A percentile compares a stretch with the other conserved stretches of the same genome.
phyloP scores from a whole-genome alignment of 2,888 invertebrate species.

The Drosophila nr. fundita region DNA sequence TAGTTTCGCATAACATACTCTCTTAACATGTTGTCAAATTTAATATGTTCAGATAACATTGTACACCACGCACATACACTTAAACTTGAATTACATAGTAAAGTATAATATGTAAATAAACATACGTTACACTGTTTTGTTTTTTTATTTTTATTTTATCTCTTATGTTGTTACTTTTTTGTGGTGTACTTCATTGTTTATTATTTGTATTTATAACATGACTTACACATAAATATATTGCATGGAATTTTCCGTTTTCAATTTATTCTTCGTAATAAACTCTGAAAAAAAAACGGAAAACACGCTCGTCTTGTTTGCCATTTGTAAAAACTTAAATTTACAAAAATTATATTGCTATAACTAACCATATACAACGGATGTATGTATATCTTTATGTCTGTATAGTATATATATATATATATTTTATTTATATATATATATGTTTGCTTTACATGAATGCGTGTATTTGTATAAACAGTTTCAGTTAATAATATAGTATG shows the following conservation, averaged over 20 bases:
- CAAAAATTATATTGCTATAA: constrained; percentile 75
- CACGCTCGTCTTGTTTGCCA: constrained; percentile 35
- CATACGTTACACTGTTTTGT: constrained; percentile 58
- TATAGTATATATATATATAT: constrained; percentile 36
- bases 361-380: constrained; percentile 67
- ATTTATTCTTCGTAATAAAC: constrained; percentile 53
- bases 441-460: constrained; percentile 48
- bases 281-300: constrained; percentile 61
- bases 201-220: constrained; percentile 42
- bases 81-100: constrained; percentile 42
- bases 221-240: constrained; percentile 51
- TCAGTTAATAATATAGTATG: constrained; percentile 64
- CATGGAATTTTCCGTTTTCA: constrained; percentile 43
- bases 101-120: constrained; percentile 57
- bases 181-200: constrained; percentile 51
- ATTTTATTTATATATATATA: constrained; percentile 49
- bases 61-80: constrained; percentile 64
- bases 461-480: constrained; percentile 69
- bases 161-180: constrained; percentile 40
- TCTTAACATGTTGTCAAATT: constrained; percentile 54
- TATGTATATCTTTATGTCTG: constrained; percentile 39
- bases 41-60: constrained; percentile 45
- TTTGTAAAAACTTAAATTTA: constrained; percentile 78
- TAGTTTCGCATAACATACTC: constrained; percentile 77
- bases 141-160: constrained; percentile 14